Evolutionary conservation across 2,113 vertebrate species (phyloP).

Genomic region (Chloebia gouldiae): DNA sequence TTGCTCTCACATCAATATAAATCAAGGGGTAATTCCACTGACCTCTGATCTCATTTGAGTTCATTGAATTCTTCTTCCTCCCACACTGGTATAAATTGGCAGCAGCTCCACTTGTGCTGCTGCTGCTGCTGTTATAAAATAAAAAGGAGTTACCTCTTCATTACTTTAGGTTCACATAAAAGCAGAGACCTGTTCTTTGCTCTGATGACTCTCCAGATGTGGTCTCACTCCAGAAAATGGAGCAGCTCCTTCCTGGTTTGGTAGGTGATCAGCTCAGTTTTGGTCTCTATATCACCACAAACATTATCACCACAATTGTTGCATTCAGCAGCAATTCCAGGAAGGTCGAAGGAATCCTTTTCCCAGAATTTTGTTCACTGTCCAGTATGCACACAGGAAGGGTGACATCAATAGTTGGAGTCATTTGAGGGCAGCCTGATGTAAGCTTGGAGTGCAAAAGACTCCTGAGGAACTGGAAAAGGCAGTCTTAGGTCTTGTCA

Average conservation of each 20-base stretch:
- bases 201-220: not conserved
- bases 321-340: not conserved
- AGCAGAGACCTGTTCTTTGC: not conserved
- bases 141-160: not conserved
- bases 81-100: conserved; percentile 1
- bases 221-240: not conserved
- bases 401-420: not conserved
- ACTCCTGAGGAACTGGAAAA: not conserved
- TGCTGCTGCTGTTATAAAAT: conserved; percentile 18
- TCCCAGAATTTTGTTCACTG: not conserved
- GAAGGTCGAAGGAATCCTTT: not conserved
- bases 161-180: not conserved
- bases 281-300: not conserved
- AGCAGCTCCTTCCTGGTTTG: not conserved
- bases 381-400: not conserved
- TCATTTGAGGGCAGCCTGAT: not conserved
- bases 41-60: conserved; percentile 57
- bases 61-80: conserved; percentile 39
- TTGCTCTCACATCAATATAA: conserved; percentile 11
- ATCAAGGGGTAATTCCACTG: conserved; percentile 52
- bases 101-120: not conserved
- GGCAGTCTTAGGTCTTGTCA: not conserved
- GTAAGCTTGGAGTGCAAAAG: not conserved
- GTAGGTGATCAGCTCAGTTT: not conserved
- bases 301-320: not conserved